Evolutionary conservation across 1,140 invertebrate genomes (phyloP).

Genomic region (Diprion similis): DNA sequence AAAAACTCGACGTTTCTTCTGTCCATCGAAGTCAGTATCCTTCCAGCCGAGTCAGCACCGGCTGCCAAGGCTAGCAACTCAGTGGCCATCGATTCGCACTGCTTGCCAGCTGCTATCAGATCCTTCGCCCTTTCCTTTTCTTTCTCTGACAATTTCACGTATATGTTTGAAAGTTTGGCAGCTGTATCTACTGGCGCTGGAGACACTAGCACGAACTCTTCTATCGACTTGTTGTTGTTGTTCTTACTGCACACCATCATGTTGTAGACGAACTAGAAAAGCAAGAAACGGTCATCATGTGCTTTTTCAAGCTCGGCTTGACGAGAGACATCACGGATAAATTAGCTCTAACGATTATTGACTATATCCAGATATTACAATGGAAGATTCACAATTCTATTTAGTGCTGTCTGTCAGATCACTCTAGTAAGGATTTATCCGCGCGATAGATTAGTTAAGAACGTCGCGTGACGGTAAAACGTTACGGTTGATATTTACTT

Average conservation of each 20-base stretch:
- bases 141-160: conserved; percentile 87
- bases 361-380: too few relatives aligned
- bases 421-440: background rate
- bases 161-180: conserved; percentile 94
- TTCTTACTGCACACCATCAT: conserved; percentile 98
- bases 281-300: conserved; percentile 23
- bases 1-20: conserved; percentile 92
- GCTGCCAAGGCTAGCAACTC: conserved; percentile 94
- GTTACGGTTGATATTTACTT: conserved; percentile 40
- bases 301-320: too few relatives aligned
- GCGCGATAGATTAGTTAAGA: background rate
- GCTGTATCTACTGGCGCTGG: conserved; percentile 98
- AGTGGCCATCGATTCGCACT: conserved; percentile 97
- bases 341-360: too few relatives aligned
- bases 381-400: too few relatives aligned
- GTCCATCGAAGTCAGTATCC: conserved; percentile 90
- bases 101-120: conserved; percentile 90
- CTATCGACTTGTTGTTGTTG: conserved; percentile 93
- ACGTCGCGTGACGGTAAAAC: conserved; percentile 41
- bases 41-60: conserved; percentile 90
- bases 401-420: too few relatives aligned
- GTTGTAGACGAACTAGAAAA: conserved; percentile 92
- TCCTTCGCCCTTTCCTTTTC: conserved; percentile 98
- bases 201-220: conserved; percentile 96
- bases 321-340: too few relatives aligned